phyloP scores from a whole-genome alignment of 1,140 invertebrate genomes.

The Ridgeia piscesae region DNA sequence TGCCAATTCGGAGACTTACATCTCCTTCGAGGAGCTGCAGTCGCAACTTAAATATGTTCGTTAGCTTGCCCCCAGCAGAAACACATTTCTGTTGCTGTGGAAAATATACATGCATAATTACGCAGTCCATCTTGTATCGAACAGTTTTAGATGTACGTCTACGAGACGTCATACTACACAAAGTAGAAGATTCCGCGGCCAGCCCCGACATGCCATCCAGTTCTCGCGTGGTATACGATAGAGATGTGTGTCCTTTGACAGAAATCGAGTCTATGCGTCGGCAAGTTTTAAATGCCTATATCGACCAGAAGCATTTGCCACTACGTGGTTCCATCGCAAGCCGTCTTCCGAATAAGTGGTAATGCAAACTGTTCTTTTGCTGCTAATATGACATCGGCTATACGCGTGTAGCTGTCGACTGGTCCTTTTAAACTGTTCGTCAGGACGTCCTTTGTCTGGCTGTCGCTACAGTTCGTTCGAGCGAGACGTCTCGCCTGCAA shows the following conservation, averaged over 20 bases:
- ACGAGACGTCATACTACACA: background rate
- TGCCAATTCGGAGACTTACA: background rate
- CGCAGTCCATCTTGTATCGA: background rate
- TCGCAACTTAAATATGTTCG: background rate
- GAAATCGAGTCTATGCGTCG: background rate
- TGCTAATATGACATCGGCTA: background rate
- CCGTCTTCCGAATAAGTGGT: background rate
- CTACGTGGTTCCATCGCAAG: background rate
- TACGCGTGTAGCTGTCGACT: background rate
- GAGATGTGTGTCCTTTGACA: background rate
- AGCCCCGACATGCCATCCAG: background rate
- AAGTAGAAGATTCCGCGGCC: background rate
- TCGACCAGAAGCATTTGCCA: background rate
- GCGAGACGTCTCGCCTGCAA: background rate
- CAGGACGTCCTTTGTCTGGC: background rate
- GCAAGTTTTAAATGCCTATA: background rate
- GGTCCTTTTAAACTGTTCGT: background rate
- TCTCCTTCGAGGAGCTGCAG: background rate
- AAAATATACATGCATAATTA: background rate
- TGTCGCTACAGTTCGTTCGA: background rate
- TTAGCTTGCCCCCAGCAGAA: background rate
- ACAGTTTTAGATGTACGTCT: background rate
- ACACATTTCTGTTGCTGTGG: background rate
- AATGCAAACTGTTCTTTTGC: background rate
- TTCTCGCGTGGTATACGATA: too few relatives aligned